Evolutionary conservation across 2,888 invertebrate genomes (phyloP).

Genomic region (Oeneis ivallda): DNA sequence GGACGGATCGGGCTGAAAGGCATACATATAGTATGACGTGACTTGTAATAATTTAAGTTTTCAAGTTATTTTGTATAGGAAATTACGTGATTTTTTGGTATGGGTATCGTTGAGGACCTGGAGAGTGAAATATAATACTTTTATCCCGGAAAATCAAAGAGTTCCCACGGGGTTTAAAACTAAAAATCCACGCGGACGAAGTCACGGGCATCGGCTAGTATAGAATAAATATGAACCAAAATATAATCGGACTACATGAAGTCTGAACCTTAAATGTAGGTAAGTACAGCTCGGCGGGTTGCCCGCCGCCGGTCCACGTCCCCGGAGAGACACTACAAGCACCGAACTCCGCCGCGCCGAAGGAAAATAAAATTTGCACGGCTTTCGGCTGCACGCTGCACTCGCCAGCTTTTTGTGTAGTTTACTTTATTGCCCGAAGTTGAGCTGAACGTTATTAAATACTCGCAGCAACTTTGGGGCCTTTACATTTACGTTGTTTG

Average conservation of each 20-base stretch:
- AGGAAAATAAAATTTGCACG: neutral
- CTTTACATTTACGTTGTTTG: neutral
- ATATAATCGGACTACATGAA: neutral
- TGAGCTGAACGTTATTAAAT: neutral
- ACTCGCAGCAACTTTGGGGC: neutral
- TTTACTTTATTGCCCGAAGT: neutral
- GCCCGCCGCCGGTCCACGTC: neutral
- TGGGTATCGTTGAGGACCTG: too few relatives aligned
- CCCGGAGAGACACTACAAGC: slow-evolving; percentile 2
- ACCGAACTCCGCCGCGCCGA: neutral
- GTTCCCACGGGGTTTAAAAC: too few relatives aligned
- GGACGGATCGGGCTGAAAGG: too few relatives aligned
- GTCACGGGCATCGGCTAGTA: too few relatives aligned
- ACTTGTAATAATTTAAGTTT: too few relatives aligned
- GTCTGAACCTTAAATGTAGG: neutral
- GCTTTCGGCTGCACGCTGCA: neutral
- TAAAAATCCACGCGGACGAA: too few relatives aligned
- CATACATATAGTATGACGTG: too few relatives aligned
- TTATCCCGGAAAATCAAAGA: too few relatives aligned
- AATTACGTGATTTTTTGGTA: too few relatives aligned
- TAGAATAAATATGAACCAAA: neutral
- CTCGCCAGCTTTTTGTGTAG: neutral
- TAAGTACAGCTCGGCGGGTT: neutral
- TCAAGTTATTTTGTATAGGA: too few relatives aligned
- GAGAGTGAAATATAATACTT: too few relatives aligned